Percentiles rank a stretch among this genome's conserved stretches.
phyloP scores from a whole-genome alignment of 2,797 vertebrate species.

The Pangasius larnaudii region DNA sequence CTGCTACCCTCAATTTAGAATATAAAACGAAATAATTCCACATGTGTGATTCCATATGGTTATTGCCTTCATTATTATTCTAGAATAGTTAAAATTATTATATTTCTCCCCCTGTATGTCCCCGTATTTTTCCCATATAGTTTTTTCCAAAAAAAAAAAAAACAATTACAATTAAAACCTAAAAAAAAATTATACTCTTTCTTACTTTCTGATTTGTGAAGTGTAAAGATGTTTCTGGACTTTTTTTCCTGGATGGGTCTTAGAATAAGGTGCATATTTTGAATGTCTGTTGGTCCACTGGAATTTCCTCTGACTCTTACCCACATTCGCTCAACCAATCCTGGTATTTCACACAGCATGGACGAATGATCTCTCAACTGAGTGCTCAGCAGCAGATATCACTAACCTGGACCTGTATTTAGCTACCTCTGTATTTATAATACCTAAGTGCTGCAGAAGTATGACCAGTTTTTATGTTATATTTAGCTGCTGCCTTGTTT shows the following conservation, averaged over 20 bases:
- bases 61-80: background rate
- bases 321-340: background rate
- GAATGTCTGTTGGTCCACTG: background rate
- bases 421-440: background rate
- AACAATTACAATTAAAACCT: too few relatives aligned
- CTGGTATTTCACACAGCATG: background rate
- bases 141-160: too few relatives aligned
- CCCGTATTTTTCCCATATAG: background rate
- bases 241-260: background rate
- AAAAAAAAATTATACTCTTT: background rate
- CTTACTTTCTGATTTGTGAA: background rate
- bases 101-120: background rate
- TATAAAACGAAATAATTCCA: background rate
- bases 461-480: background rate
- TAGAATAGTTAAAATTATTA: background rate
- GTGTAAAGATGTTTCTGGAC: background rate
- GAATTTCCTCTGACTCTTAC: background rate
- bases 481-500: background rate
- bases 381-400: background rate
- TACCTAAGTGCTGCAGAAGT: background rate
- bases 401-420: background rate
- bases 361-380: background rate
- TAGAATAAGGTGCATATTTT: background rate
- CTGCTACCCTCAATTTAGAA: background rate
- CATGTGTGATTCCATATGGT: background rate